A percentile compares a stretch with the other conserved stretches of the same genome.
These are phyloP conservation scores for Palaemon carinicauda DNA, from an alignment of 1,140 invertebrate genomes.

Conservation along the genomic window DNA sequence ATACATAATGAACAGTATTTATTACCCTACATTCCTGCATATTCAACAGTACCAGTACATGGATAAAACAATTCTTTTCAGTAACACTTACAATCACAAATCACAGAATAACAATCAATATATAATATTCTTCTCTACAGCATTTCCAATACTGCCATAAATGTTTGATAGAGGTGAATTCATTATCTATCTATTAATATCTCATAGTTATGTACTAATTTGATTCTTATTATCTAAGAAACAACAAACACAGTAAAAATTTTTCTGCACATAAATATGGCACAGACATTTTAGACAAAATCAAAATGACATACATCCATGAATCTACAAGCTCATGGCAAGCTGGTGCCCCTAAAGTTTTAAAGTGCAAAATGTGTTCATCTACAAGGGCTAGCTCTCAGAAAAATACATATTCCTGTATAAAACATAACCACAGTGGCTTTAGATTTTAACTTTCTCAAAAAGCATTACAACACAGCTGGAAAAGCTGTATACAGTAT, in stretches of 20 bases:
- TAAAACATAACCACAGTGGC: constrained; percentile 18
- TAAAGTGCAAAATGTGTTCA: constrained; percentile 18
- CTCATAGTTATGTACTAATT: constrained; percentile 14
- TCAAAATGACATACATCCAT: constrained; percentile 12
- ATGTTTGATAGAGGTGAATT: constrained; percentile 46
- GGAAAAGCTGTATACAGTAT: background rate
- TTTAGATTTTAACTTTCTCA: background rate
- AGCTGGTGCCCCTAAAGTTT: constrained; percentile 19
- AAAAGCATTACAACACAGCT: background rate
- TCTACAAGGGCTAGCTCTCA: constrained; percentile 16
- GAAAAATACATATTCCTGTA: constrained; percentile 7
- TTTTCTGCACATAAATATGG: constrained; percentile 39
- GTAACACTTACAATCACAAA: constrained; percentile 50
- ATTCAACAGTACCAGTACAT: constrained; percentile 51
- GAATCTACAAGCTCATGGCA: constrained; percentile 27
- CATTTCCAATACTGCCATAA: constrained; percentile 42
- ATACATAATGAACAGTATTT: constrained; percentile 35
- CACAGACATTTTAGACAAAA: constrained; percentile 44
- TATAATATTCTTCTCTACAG: constrained; percentile 38
- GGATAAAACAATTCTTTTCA: constrained; percentile 36
- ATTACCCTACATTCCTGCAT: constrained; percentile 36
- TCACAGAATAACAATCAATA: constrained; percentile 55
- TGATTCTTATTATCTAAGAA: constrained; percentile 13
- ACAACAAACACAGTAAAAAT: constrained; percentile 19
- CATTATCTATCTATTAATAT: constrained; percentile 4